Base-by-base conservation (phyloP, 2,113 vertebrate genomes). In the Phalacrocorax carbo region DNA sequence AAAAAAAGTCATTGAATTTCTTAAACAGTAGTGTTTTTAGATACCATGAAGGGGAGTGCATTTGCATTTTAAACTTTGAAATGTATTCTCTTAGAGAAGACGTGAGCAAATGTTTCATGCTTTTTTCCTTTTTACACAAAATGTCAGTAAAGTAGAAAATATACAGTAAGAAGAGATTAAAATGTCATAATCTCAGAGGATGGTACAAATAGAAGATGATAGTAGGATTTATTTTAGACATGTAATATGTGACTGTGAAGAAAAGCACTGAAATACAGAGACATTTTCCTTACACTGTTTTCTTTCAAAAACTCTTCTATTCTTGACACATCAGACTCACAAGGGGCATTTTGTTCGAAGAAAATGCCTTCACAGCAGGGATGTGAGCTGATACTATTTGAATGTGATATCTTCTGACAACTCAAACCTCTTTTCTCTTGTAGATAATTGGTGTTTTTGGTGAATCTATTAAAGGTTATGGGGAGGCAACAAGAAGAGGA, bases 361-460 rank as follows among this genome's bases (percentile, higher is more conserved):
- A 76, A 78, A 69, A 62, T 38, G 5, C 9, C 14, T 85, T 95
- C 51, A 60, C 34, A 76, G 42, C 27, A 85, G 71, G 51, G 36
- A 27, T 0, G 0, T 36, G 42, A 91, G 44, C 20, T 94, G 71
- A 40, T 87, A 51, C 30, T 82, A 30, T 82, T 57, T 88, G n/a
- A 80, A 44, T 52, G 18, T 61, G 64, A 71, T 83, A 21, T 14
- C 16, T 86, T 92, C 58, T 95, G 64, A 82, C 70, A 94, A 62
- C 22, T 54, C 34, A 64, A 78, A 72, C 14, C 58, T 78, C 64
- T 95, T 84, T 81, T 32, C 78, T 93, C 60, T 82, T 92, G 14
- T 93, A 99, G 99, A 96, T 99, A 51, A 98, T 99, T 38, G 98
- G 98, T 93, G 98, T 98, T 82, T 99, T 99, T 90, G 99, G 99